Base-by-base conservation (phyloP, 2,888 invertebrate species). In the Callosobruchus maculatus region DNA sequence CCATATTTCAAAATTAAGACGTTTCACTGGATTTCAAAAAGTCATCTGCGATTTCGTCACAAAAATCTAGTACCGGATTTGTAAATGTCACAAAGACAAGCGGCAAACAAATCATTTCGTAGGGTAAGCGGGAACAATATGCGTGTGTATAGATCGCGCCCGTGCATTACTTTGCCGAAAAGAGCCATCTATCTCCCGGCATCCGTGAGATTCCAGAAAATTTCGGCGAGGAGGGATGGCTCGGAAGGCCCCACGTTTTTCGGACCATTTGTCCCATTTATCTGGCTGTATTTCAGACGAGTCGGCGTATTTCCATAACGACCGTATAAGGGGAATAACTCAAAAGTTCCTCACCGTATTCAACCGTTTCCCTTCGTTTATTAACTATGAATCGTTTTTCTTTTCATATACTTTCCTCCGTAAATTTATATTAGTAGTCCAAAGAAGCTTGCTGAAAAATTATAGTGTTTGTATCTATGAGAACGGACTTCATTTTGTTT, bases 221-320 rank as follows among this genome's bases (percentile, higher is more conserved):
- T 70, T 26, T 70, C 70, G 22, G 70, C 70, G 22, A 20, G 70
- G 22, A 70, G 70, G 70, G 22, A 26, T 22, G 26, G 20, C 20
- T 21, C 18, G 22, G 26, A 26, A 22, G 70, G 22, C 26, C 22
- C 80, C 80, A 80, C 81, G 80, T 83, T 82, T 83, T 81, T 82
- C 82, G 80, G 82, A 78, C 82, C 83, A 83, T 83, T 83, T 83
- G 82, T 79, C 80, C 82, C 83, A 81, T 83, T 83, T 82, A 81
- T 82, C 81, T 78, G 80, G 76, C 80, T 78, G 80, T 83, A 81
- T 82, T 81, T 83, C 80, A 82, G 75, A 76, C 75, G 80, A 82
- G 49, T 49, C 49, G 49, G 49, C 49, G 49, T 13, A 83, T 83
- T 83, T 83, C 82, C 83, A 83, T 82, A 83, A 82, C 78, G 79